Evolutionary conservation across 2,113 vertebrate genomes (phyloP).

Genomic region (Seriola quinqueradiata): DNA sequence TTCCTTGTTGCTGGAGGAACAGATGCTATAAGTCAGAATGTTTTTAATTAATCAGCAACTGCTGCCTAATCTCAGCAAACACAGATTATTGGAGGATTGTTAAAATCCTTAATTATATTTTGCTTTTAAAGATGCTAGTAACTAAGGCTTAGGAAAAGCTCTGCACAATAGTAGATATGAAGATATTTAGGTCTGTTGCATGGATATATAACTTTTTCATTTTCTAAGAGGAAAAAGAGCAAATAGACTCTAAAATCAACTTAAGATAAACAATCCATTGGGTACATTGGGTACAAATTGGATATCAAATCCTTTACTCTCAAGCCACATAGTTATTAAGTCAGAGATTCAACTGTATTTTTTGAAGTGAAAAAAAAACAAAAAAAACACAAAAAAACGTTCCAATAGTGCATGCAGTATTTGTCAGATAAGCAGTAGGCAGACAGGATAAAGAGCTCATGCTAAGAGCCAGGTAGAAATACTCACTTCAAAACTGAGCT

Average conservation of each 20-base stretch:
- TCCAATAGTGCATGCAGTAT: not conserved
- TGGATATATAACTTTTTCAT: not conserved
- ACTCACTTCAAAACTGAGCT: constrained; percentile 18
- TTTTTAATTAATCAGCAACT: constrained; percentile 15
- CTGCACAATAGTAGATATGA: not conserved
- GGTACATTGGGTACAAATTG: not conserved
- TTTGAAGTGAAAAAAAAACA: not conserved
- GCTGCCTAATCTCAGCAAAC: not conserved
- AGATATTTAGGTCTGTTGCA: not conserved
- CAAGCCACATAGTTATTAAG: not conserved
- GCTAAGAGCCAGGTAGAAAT: constrained; percentile 29
- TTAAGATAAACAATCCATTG: constrained; percentile 8
- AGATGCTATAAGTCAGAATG: not conserved
- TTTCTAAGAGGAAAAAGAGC: not conserved
- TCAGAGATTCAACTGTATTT: not conserved
- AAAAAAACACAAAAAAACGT: not conserved
- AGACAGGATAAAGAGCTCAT: constrained; percentile 36
- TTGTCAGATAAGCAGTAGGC: constrained; percentile 18
- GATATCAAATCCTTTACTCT: not conserved
- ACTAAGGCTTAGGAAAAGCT: not conserved
- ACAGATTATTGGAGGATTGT: not conserved
- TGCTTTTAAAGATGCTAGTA: not conserved
- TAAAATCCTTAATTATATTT: not conserved
- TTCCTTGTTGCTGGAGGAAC: not conserved
- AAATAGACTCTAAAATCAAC: not conserved